phyloP scores from a whole-genome alignment of 1,140 invertebrate species.

The Drosophila baimaii region DNA sequence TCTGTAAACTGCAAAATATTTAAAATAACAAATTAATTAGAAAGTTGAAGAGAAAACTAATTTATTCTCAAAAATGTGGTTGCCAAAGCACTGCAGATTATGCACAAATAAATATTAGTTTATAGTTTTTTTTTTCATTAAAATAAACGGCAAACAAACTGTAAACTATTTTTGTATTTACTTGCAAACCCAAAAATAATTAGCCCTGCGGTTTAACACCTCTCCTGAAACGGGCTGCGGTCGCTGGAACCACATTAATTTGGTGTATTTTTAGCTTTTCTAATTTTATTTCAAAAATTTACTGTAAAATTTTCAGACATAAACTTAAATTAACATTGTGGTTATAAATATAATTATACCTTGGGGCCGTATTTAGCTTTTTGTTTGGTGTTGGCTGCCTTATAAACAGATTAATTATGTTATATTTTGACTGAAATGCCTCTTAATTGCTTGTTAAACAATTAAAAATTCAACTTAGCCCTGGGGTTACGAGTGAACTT shows the following conservation, averaged over 20 bases:
- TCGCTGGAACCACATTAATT: background rate
- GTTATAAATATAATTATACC: background rate
- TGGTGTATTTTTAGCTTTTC: background rate
- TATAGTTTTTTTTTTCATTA: constrained; percentile 1
- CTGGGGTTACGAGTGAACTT: background rate
- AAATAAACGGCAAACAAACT: background rate
- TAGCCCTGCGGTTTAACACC: constrained; percentile 8
- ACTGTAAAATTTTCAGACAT: background rate
- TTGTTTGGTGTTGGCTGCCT: background rate
- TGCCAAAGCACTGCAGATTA: too few relatives aligned
- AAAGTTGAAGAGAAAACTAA: background rate
- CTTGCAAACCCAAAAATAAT: background rate
- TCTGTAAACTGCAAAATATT: background rate
- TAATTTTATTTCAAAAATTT: background rate
- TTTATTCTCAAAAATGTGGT: background rate
- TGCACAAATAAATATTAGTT: background rate
- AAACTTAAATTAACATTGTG: constrained; percentile 9
- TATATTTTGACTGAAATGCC: background rate
- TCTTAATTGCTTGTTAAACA: background rate
- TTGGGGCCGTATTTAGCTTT: background rate
- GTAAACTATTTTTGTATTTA: background rate
- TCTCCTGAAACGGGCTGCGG: constrained; percentile 1
- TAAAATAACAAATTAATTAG: background rate
- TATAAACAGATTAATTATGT: background rate
- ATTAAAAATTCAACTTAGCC: background rate